phyloP scores from a whole-genome alignment of 2,888 invertebrate genomes.

The Erannis defoliaria region DNA sequence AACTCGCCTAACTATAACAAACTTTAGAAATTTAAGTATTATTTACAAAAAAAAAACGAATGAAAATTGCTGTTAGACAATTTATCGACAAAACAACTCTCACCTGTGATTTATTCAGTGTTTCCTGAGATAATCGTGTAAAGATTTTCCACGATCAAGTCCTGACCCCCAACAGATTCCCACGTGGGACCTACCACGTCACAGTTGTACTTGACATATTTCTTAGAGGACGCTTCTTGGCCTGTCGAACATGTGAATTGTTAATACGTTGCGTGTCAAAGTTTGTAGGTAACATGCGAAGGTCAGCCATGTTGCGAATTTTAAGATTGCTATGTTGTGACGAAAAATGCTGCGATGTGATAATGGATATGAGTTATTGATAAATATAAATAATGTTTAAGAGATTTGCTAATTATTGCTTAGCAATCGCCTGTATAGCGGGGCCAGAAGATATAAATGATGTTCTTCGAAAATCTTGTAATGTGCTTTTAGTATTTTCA shows the following conservation, averaged over 20 bases:
- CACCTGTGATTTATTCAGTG: too few relatives aligned
- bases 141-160: not conserved
- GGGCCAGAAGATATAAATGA: too few relatives aligned
- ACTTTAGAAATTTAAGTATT: too few relatives aligned
- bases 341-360: not conserved
- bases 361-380: not conserved
- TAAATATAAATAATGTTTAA: too few relatives aligned
- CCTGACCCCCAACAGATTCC: conserved; percentile 24
- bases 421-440: too few relatives aligned
- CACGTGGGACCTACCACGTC: conserved; percentile 38
- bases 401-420: too few relatives aligned
- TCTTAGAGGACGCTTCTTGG: conserved; percentile 41
- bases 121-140: not conserved
- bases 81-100: too few relatives aligned
- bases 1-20: too few relatives aligned
- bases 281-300: conserved; percentile 24
- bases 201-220: conserved; percentile 49
- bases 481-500: too few relatives aligned
- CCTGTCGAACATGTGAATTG: conserved; percentile 26
- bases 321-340: conserved; percentile 10
- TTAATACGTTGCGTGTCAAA: conserved; percentile 26
- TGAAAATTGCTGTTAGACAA: too few relatives aligned
- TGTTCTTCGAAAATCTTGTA: too few relatives aligned
- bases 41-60: too few relatives aligned
- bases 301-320: conserved; percentile 31